phyloP scores from a whole-genome alignment of 2,888 invertebrate species.

The Cartodere bifasciata region DNA sequence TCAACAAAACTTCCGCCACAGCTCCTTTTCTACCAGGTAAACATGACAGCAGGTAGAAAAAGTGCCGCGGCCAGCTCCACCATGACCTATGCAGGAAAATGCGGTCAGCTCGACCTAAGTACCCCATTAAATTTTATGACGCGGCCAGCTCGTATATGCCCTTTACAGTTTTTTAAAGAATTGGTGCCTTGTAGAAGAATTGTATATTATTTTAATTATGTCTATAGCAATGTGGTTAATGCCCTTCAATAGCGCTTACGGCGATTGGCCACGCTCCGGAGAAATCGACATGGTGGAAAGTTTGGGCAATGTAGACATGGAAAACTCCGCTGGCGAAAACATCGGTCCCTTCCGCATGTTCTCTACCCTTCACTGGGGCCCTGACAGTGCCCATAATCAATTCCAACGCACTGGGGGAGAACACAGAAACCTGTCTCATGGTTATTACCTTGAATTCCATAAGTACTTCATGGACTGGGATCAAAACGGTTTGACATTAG shows the following conservation, averaged over 20 bases:
- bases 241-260: conserved; percentile 50
- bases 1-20: no score
- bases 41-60: no score
- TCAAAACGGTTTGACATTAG: conserved; percentile 37
- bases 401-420: conserved; percentile 41
- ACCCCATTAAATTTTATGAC: no score
- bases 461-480: conserved; percentile 54
- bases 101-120: no score
- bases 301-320: conserved; percentile 45
- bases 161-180: no score
- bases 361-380: conserved; percentile 56
- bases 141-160: no score
- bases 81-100: no score
- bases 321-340: conserved; percentile 13
- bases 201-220: no score
- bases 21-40: no score
- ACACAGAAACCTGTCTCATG: conserved; percentile 26
- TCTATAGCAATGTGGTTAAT: conserved; percentile 54
- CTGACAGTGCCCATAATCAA: conserved; percentile 40
- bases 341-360: conserved; percentile 46
- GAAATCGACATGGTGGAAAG: conserved; percentile 60
- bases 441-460: conserved; percentile 47
- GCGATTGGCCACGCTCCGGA: conserved; percentile 57
- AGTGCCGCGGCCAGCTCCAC: no score
- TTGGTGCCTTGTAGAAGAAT: no score